Conservation (phyloP, 2,797 vertebrate genomes). For the Sebastes iracundus region DNA sequence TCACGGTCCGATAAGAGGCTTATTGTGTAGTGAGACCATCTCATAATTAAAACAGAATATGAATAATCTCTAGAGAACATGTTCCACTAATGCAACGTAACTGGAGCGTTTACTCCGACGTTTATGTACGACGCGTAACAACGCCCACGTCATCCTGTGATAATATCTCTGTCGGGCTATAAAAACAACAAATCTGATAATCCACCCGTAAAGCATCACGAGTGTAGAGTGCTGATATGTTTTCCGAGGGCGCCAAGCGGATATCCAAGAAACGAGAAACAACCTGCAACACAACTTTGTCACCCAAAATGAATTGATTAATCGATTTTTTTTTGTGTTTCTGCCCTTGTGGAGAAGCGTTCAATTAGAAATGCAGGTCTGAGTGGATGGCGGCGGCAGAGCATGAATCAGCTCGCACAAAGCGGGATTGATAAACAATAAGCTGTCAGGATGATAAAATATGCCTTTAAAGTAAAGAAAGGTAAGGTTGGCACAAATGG, state of each 20-base stretch:
- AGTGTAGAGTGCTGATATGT: not conserved
- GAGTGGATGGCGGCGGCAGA: constrained; percentile 23
- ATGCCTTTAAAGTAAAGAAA: constrained; percentile 46
- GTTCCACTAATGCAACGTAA: constrained; percentile 55
- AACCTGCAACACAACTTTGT: constrained; percentile 15
- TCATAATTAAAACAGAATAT: constrained; percentile 73
- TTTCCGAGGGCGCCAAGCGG: not conserved
- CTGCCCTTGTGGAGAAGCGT: constrained; percentile 14
- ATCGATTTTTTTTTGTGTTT: constrained; percentile 18
- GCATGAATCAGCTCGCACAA: constrained; percentile 53
- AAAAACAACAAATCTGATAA: constrained; percentile 23
- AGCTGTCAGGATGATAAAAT: constrained; percentile 68
- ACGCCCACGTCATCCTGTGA: constrained; percentile 19
- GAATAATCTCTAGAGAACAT: constrained; percentile 63
- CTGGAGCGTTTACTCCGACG: constrained; percentile 31
- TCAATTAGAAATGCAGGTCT: constrained; percentile 59
- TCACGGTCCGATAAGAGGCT: constrained; percentile 69
- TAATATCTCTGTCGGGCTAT: constrained; percentile 18
- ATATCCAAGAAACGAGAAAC: constrained; percentile 20
- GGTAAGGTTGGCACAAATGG: constrained; percentile 44
- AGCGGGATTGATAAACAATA: constrained; percentile 73
- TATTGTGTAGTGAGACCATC: constrained; percentile 66
- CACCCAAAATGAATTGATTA: constrained; percentile 24
- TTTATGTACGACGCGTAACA: constrained; percentile 2
- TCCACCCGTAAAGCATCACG: not conserved